Conservation (phyloP, 2,888 invertebrate genomes). For the Clostera curtula region DNA sequence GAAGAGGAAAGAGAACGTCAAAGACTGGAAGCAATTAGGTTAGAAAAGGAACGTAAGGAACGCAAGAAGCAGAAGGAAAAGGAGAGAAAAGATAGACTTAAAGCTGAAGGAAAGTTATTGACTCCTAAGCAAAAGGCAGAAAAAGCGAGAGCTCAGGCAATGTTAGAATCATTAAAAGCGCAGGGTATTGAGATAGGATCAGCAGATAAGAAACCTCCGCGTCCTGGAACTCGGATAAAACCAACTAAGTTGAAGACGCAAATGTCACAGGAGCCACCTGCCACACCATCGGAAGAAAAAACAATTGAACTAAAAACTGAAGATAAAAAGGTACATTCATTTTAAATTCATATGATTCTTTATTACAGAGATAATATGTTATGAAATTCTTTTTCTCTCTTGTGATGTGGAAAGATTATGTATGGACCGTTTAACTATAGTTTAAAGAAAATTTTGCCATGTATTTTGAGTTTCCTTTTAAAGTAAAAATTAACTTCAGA, state of each 20-base stretch:
- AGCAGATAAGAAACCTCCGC: constrained; percentile 75
- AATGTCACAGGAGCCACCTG: constrained; percentile 72
- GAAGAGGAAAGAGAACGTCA: constrained; percentile 84
- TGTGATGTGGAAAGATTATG: no score
- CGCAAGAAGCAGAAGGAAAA: constrained; percentile 94
- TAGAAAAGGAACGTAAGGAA: constrained; percentile 92
- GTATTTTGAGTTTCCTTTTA: no score
- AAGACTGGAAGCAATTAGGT: constrained; percentile 81
- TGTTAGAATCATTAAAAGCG: constrained; percentile 91
- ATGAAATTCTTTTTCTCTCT: constrained; percentile 1
- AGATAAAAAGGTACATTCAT: constrained; percentile 56
- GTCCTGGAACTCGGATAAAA: constrained; percentile 84
- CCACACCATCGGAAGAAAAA: constrained; percentile 63
- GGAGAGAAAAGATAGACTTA: constrained; percentile 92
- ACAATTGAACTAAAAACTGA: constrained; percentile 67
- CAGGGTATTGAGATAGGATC: constrained; percentile 90
- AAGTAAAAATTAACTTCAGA: no score
- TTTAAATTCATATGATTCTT: not conserved
- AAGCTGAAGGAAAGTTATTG: constrained; percentile 96
- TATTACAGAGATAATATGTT: constrained; percentile 2
- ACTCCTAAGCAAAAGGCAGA: constrained; percentile 96
- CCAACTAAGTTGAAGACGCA: constrained; percentile 81
- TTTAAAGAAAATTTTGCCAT: no score
- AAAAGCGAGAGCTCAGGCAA: constrained; percentile 89
- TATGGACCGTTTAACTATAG: no score